A percentile compares a stretch with the other conserved stretches of the same genome.
These are phyloP conservation scores for Physeter macrocephalus DNA, from an alignment of 2,113 vertebrate species.

Conservation along the genomic window DNA sequence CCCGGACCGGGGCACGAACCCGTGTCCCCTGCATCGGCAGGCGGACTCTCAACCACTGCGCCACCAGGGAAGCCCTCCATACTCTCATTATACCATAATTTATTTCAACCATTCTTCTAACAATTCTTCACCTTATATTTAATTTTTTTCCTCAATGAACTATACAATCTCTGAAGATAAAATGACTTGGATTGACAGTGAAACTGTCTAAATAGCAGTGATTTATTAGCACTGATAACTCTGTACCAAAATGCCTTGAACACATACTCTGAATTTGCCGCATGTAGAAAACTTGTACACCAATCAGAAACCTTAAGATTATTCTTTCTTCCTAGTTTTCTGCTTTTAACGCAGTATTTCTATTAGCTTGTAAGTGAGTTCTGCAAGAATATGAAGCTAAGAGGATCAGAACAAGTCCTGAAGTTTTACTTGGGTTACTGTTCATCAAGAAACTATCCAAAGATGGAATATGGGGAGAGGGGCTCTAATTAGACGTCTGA, in stretches of 20 bases:
- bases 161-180: not conserved
- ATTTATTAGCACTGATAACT: not conserved
- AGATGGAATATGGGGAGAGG: not conserved
- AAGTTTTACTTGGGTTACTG: not conserved
- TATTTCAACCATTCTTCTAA: not conserved
- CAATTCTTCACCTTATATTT: not conserved
- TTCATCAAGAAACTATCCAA: not conserved
- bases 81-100: not conserved
- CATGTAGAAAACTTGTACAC: not conserved
- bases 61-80: too few species aligned
- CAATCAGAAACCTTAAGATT: not conserved
- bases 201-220: not conserved
- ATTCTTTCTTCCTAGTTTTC: not conserved
- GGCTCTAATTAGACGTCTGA: not conserved
- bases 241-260: not conserved
- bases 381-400: not conserved
- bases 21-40: too few species aligned
- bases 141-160: not conserved
- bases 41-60: too few species aligned
- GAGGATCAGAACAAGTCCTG: not conserved
- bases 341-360: not conserved
- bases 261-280: not conserved
- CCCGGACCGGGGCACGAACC: too few species aligned
- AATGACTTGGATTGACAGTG: not conserved
- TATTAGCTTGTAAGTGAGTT: not conserved